A percentile compares a stretch with the other conserved stretches of the same genome.
phyloP scores from a whole-genome alignment of 23 tunicate species.

The Corella eumyota region DNA sequence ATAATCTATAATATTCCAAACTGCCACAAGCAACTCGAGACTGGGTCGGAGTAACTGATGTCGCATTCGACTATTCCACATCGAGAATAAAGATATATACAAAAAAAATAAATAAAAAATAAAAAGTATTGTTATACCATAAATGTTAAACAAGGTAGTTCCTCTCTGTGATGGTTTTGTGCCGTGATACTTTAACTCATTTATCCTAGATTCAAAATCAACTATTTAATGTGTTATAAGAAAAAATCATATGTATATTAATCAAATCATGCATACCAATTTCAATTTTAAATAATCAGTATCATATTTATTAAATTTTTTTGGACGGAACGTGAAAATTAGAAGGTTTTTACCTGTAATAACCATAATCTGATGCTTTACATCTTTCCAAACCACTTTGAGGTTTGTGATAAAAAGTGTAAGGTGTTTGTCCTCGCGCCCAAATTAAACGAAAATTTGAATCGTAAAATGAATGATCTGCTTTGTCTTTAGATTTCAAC shows the following conservation, averaged over 20 bases:
- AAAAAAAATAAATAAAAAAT: neutral
- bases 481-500: constrained; percentile 13
- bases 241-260: neutral
- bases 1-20: too few species aligned
- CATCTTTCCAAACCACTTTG: constrained; percentile 51
- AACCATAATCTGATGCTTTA: constrained; percentile 43
- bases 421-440: constrained; percentile 68
- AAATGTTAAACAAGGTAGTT: constrained; percentile 14
- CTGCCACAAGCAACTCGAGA: too few species aligned
- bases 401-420: constrained; percentile 28
- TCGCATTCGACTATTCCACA: too few species aligned
- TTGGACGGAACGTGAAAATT: too few species aligned
- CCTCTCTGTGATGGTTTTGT: constrained; percentile 58
- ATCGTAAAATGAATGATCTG: constrained; percentile 36
- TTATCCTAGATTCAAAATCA: constrained; percentile 14
- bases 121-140: neutral
- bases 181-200: constrained; percentile 76
- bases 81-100: neutral
- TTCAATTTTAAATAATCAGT: neutral
- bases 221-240: neutral
- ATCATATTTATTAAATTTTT: too few species aligned
- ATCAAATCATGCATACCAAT: neutral
- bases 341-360: constrained; percentile 61
- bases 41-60: too few species aligned
- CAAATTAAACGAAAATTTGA: constrained; percentile 15